phyloP scores from a whole-genome alignment of 2,888 invertebrate species.

The Hybos culiciformis region DNA sequence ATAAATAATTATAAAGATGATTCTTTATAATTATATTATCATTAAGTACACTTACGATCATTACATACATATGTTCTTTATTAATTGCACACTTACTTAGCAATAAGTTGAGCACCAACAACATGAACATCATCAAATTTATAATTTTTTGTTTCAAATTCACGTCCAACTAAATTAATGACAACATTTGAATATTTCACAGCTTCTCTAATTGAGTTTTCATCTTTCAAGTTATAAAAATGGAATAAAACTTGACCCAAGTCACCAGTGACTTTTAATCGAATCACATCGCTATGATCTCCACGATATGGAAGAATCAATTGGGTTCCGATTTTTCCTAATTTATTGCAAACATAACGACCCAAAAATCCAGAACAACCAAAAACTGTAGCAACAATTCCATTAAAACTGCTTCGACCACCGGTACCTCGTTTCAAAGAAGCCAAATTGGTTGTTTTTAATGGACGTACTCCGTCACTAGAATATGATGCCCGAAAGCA shows the following conservation, averaged over 20 bases:
- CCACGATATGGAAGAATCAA: conserved; percentile 85
- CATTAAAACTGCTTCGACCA: conserved; percentile 92
- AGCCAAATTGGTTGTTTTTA: conserved; percentile 45
- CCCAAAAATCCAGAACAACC: conserved; percentile 87
- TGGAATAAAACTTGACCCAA: conserved; percentile 89
- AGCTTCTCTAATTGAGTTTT: conserved; percentile 67
- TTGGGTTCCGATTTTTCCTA: conserved; percentile 80
- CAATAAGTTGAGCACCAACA: conserved; percentile 68
- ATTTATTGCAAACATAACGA: conserved; percentile 68
- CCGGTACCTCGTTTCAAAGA: conserved; percentile 71
- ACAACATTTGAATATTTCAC: conserved; percentile 95
- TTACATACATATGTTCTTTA: not conserved
- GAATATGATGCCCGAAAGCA: conserved; percentile 26
- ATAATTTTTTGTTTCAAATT: conserved; percentile 86
- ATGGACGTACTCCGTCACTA: conserved; percentile 27
- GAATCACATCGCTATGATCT: conserved; percentile 64
- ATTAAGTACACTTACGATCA: not conserved
- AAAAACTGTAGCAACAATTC: conserved; percentile 95
- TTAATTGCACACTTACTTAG: conserved; percentile 39
- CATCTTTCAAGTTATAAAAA: conserved; percentile 72
- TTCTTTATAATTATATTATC: not conserved
- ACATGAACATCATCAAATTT: conserved; percentile 77
- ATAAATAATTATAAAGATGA: not conserved
- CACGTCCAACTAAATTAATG: conserved; percentile 83
- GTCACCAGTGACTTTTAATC: conserved; percentile 79